Percentiles rank a stretch among this genome's conserved stretches.
These are phyloP conservation scores for Drosophila micromelanica DNA, from an alignment of 1,140 invertebrate genomes.

Conservation along the genomic window DNA sequence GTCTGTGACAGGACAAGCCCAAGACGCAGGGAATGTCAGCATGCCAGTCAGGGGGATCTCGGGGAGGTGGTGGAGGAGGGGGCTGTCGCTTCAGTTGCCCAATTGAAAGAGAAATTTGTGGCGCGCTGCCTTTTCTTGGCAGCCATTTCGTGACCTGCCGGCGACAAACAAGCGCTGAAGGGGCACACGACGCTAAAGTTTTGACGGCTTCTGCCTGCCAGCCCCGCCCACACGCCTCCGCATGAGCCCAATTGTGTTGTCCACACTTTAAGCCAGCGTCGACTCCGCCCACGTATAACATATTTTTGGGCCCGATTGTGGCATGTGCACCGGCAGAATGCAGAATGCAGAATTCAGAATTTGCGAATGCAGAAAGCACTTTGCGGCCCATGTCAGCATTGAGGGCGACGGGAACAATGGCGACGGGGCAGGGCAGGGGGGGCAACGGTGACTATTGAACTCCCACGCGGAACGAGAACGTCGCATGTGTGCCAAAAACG, in stretches of 20 bases:
- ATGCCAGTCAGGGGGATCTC: constrained; percentile 23
- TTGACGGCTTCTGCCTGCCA: constrained; percentile 54
- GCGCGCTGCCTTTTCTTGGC: constrained; percentile 67
- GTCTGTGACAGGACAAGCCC: constrained; percentile 62
- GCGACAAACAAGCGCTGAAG: constrained; percentile 68
- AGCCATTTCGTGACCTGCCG: constrained; percentile 64
- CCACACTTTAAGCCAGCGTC: constrained; percentile 52
- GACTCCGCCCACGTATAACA: constrained; percentile 52
- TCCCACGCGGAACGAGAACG: constrained; percentile 52
- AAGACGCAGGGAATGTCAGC: constrained; percentile 9
- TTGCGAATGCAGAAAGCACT: constrained; percentile 25
- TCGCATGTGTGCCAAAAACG: constrained; percentile 76
- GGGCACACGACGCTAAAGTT: constrained; percentile 52
- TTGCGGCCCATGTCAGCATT: constrained; percentile 45
- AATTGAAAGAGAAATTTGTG: constrained; percentile 70
- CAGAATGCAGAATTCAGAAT: constrained; percentile 32
- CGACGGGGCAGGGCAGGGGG: not conserved
- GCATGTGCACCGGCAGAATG: constrained; percentile 63
- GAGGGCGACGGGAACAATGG: not conserved
- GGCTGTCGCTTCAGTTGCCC: constrained; percentile 59
- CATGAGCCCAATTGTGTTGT: constrained; percentile 50
- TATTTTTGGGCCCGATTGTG: constrained; percentile 11
- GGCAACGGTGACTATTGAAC: constrained; percentile 48
- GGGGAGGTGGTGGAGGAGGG: not conserved
- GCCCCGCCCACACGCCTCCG: not conserved